Evolutionary conservation across 2,797 vertebrate species (phyloP), one percentile per base, ranked within the genome.

Genomic region (Protosalanx chinensis): DNA sequence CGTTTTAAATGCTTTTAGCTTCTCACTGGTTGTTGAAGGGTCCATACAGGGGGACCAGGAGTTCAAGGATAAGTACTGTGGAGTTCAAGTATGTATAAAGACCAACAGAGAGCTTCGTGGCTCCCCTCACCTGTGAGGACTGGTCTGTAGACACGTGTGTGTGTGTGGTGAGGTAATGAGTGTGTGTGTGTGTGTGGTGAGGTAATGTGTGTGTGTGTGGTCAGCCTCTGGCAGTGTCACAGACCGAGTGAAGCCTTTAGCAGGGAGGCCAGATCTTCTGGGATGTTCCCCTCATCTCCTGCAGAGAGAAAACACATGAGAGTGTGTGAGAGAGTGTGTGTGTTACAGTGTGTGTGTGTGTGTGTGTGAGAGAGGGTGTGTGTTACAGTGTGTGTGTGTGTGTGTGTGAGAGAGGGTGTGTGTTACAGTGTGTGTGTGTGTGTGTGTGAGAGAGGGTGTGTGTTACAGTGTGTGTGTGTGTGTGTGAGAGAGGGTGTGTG

Each of bases 191-290:
- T 46, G 30, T 37, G n/a, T 10, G 35, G 10, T 70, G n/a, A 13
- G 29, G 41, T 20, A 23, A 20, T 37, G 30, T 37, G 33, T 37
- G 62, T 56, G 46, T 13, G 66, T 7, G 16, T 10, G 49, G 35
- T n/a, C 15, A 49, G 29, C 16, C 15, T 6, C 0, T 1, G 8
- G 27, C 7, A 23, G 35, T 33, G 75, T 95, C 89, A 97, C 84
- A 99, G 90, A 82, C 97, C 97, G 84, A 99, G 88, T 0, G 96
- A 96, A 13, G 93, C 93, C 91, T 96, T 98, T 58, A 98, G 85
- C 81, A 98, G 88, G 0, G 95, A 94, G 16, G 96, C 96, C 93
- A 98, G 96, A 84, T 98, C 95, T 84, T 95, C 92, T 75, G 96
- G 93, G 85, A 98, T 92, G 75, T 82, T 85, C 57, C 94, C 95